Conservation (phyloP, 2,113 vertebrate genomes). For the Panthera uncia region DNA sequence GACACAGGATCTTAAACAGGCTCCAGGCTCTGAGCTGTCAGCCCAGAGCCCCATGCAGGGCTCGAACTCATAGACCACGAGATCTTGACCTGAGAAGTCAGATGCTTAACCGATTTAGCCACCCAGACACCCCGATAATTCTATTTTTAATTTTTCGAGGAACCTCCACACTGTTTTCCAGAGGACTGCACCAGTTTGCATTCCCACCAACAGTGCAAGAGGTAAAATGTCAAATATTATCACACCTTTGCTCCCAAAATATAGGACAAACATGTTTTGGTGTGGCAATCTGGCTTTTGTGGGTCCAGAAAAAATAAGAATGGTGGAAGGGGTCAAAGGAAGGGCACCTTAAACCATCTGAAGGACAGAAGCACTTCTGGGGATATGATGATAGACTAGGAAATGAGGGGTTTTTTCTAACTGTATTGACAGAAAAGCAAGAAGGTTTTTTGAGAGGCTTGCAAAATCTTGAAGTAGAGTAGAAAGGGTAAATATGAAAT, state of each 20-base stretch:
- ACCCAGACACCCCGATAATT: no score
- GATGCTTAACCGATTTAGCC: no score
- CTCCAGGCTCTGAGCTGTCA: no score
- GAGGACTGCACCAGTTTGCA: no score
- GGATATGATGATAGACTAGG: slow-evolving; percentile 56
- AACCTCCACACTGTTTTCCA: no score
- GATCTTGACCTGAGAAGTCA: no score
- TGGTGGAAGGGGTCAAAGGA: slow-evolving; percentile 54
- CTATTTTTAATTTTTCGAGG: no score
- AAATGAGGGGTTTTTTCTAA: slow-evolving; percentile 66
- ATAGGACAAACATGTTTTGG: neutral
- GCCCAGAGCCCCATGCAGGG: no score
- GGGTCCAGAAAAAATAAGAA: slow-evolving; percentile 2
- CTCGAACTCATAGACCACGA: no score
- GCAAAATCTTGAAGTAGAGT: neutral
- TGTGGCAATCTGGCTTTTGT: neutral
- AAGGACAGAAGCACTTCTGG: slow-evolving; percentile 50
- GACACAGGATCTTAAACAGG: no score
- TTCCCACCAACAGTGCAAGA: no score
- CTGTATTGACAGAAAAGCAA: slow-evolving; percentile 22
- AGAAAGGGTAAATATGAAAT: slow-evolving; percentile 48
- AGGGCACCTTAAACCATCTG: slow-evolving; percentile 43
- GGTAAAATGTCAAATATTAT: neutral
- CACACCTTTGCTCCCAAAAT: neutral
- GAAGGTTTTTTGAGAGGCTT: slow-evolving; percentile 47